phyloP scores from a whole-genome alignment of 2,797 vertebrate genomes.

The Gorsachius magnificus region DNA sequence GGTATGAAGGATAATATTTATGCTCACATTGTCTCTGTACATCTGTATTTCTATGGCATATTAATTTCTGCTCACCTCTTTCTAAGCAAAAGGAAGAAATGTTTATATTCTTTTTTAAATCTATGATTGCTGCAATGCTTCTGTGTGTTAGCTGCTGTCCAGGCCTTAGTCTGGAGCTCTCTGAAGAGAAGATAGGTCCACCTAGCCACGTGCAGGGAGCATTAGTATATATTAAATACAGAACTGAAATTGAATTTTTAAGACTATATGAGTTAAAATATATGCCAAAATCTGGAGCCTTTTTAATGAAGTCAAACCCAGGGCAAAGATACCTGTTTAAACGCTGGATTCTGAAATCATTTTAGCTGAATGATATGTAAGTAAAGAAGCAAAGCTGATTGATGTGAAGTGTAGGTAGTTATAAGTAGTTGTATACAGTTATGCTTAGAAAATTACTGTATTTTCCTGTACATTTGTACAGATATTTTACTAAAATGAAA shows the following conservation, averaged over 20 bases:
- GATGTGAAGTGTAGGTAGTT: background rate
- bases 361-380: background rate
- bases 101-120: background rate
- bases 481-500: background rate
- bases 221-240: background rate
- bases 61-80: background rate
- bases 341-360: background rate
- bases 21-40: background rate
- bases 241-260: background rate
- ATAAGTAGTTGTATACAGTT: background rate
- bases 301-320: background rate
- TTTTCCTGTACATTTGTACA: background rate
- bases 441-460: background rate
- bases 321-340: background rate
- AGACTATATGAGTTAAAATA: background rate
- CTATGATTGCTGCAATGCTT: background rate
- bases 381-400: background rate
- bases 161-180: background rate
- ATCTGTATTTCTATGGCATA: background rate
- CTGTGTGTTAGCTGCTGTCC: background rate
- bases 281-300: background rate
- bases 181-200: background rate
- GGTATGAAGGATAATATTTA: background rate
- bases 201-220: background rate
- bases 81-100: background rate